These are phyloP conservation scores for Mesitornis unicolor DNA, from an alignment of 2,113 vertebrate species.

Conservation along the genomic window DNA sequence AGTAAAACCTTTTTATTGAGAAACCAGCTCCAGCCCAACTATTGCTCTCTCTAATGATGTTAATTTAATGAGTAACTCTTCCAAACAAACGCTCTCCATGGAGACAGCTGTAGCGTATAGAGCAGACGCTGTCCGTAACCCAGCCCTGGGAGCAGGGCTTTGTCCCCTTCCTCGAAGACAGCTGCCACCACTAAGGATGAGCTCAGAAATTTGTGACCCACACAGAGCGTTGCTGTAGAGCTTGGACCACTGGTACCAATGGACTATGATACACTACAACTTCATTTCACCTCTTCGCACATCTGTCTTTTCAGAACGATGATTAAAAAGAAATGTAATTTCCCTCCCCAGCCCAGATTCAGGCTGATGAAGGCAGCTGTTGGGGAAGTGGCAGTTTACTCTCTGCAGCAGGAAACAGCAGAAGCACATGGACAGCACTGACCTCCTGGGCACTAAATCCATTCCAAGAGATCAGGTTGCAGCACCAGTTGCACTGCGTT, in stretches of 20 bases:
- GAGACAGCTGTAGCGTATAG: background rate
- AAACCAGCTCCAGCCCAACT: background rate
- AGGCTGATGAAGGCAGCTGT: background rate
- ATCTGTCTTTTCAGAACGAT: background rate
- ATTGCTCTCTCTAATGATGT: background rate
- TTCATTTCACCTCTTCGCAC: background rate
- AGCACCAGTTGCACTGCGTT: background rate
- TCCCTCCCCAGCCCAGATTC: background rate
- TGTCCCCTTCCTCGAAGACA: background rate
- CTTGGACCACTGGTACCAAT: background rate
- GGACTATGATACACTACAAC: background rate
- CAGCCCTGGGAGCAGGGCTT: background rate
- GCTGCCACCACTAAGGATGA: background rate
- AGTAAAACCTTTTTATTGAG: background rate
- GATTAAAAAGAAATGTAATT: background rate
- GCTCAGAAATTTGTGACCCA: background rate
- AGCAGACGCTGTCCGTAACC: background rate
- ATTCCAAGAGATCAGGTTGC: background rate
- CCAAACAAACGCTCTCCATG: background rate
- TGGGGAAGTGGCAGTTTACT: background rate
- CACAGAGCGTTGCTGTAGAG: background rate
- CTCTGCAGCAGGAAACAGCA: background rate
- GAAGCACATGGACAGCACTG: background rate
- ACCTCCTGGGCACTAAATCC: background rate
- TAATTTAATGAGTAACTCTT: background rate